Percentiles rank a stretch among this genome's conserved stretches.
Conservation (phyloP, 2,113 vertebrate species). For the Diadophis punctatus region DNA sequence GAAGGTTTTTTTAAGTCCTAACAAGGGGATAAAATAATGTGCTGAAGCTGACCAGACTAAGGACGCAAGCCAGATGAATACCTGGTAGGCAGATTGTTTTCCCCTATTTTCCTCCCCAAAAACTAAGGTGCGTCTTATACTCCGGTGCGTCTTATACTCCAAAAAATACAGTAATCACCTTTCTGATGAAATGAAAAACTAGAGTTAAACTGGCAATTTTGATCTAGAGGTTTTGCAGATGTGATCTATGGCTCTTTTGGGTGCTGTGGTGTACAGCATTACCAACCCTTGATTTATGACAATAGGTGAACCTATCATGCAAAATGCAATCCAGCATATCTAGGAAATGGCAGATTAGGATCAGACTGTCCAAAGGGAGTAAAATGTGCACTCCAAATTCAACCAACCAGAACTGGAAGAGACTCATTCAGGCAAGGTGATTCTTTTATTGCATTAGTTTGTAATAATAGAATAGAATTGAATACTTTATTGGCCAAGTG, state of each 20-base stretch:
- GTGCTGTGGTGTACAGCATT: neutral
- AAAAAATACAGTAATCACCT: too few relatives aligned
- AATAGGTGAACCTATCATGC: neutral
- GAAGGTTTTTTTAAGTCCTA: too few relatives aligned
- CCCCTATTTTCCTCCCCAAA: too few relatives aligned
- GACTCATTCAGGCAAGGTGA: neutral
- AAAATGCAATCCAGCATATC: neutral
- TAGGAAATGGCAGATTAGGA: neutral
- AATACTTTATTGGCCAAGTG: neutral
- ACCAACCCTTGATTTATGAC: neutral
- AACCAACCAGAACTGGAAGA: neutral
- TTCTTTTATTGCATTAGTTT: slow-evolving; percentile 21
- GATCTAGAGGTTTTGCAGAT: neutral
- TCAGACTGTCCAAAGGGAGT: neutral
- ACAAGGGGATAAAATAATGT: too few relatives aligned
- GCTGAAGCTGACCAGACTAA: too few relatives aligned
- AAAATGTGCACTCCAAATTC: neutral
- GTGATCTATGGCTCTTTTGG: neutral
- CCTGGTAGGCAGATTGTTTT: too few relatives aligned
- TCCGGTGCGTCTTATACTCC: too few relatives aligned
- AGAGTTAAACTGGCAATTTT: neutral
- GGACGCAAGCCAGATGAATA: too few relatives aligned
- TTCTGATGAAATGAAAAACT: neutral
- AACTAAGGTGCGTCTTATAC: too few relatives aligned
- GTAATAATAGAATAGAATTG: neutral